A percentile compares a stretch with the other conserved stretches of the same genome.
Conservation (phyloP, 1,140 invertebrate species). For the Ceratosolen solmsi region DNA sequence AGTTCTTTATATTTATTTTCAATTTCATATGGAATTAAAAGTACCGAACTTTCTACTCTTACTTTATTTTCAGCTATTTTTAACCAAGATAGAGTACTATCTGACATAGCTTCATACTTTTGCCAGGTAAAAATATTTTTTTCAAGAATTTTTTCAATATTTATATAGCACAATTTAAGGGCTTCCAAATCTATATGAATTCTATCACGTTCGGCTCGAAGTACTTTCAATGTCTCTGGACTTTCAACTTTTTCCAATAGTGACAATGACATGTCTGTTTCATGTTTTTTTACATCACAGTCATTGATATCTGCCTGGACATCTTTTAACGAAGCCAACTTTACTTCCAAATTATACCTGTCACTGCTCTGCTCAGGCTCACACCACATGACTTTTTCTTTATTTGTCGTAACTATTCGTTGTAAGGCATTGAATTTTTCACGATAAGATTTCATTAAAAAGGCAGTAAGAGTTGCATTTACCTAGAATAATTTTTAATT, state of each 20-base stretch:
- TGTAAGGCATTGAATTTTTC: slow-evolving; percentile 88
- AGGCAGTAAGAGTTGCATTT: slow-evolving; percentile 83
- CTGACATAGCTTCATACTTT: slow-evolving; percentile 84
- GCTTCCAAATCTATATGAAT: slow-evolving; percentile 80
- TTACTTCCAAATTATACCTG: slow-evolving; percentile 93
- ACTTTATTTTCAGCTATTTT: slow-evolving; percentile 88
- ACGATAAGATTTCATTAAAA: slow-evolving; percentile 90
- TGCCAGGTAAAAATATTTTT: slow-evolving; percentile 85
- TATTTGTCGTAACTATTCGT: slow-evolving; percentile 83
- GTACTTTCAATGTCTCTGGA: slow-evolving; percentile 77
- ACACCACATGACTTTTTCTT: slow-evolving; percentile 95
- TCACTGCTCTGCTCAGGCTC: slow-evolving; percentile 89
- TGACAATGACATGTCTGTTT: slow-evolving; percentile 80
- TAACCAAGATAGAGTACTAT: slow-evolving; percentile 87
- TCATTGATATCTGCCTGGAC: slow-evolving; percentile 82
- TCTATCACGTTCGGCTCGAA: slow-evolving; percentile 78
- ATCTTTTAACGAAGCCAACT: slow-evolving; percentile 86
- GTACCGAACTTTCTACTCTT: slow-evolving; percentile 80
- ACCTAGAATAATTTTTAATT: slow-evolving; percentile 68
- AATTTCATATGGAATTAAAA: slow-evolving; percentile 81
- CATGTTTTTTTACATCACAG: slow-evolving; percentile 78
- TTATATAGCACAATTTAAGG: slow-evolving; percentile 78
- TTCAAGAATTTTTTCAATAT: slow-evolving; percentile 81
- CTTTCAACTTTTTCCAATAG: slow-evolving; percentile 81
- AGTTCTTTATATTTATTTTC: slow-evolving; percentile 83